These are phyloP conservation scores for Zaprionus lineosus DNA, from an alignment of 2,888 invertebrate species.

Conservation along the genomic window DNA sequence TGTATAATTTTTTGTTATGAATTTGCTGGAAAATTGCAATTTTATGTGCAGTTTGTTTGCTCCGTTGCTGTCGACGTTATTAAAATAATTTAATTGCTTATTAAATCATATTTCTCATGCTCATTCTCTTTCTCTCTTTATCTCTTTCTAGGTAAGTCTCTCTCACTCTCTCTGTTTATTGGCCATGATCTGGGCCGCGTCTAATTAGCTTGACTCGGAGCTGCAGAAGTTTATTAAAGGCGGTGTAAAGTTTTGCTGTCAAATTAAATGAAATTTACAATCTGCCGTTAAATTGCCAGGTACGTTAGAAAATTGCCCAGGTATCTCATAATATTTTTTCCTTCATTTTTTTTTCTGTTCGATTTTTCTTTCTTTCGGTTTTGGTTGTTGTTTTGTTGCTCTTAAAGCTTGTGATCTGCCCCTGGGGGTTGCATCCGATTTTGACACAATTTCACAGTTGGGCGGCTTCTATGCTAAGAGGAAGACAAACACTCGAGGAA, in stretches of 20 bases:
- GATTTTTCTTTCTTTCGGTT: constrained; percentile 18
- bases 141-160: constrained; percentile 64
- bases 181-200: constrained; percentile 40
- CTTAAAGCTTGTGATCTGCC: constrained; percentile 35
- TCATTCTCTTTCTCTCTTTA: constrained; percentile 8
- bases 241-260: constrained; percentile 47
- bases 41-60: constrained; percentile 71
- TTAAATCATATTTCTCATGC: constrained; percentile 60
- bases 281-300: constrained; percentile 72
- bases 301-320: constrained; percentile 60
- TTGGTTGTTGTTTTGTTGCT: constrained; percentile 1
- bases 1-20: constrained; percentile 61
- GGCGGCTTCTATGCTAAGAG: constrained; percentile 31
- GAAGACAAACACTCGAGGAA: too few relatives aligned
- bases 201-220: constrained; percentile 44
- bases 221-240: constrained; percentile 57
- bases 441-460: constrained; percentile 70
- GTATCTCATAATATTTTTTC: constrained; percentile 7
- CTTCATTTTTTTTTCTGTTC: constrained; percentile 37
- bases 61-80: constrained; percentile 45
- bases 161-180: background rate
- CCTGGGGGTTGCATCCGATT: constrained; percentile 53
- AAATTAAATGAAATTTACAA: constrained; percentile 74
- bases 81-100: constrained; percentile 75
- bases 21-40: constrained; percentile 77